Base-by-base conservation (phyloP, 2,888 invertebrate species). In the Pristionchus mayeri region DNA sequence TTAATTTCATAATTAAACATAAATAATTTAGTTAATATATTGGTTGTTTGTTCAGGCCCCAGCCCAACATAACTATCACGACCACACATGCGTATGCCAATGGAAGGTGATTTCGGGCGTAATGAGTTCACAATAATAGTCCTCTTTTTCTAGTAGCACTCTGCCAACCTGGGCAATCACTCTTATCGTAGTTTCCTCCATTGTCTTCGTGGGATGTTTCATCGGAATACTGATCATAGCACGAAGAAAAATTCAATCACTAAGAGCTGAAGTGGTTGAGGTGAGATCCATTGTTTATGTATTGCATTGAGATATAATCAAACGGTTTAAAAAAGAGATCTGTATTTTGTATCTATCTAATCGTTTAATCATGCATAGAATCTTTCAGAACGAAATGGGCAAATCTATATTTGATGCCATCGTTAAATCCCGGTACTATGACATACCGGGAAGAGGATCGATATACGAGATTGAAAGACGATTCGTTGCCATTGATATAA, bases 401-500 rank as follows among this genome's bases (percentile, higher is more conserved):
- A n/a, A n/a, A n/a, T n/a, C n/a, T n/a, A n/a, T n/a, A n/a, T n/a
- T n/a, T n/a, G n/a, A n/a, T n/a, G n/a, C n/a, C n/a, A n/a, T n/a
- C n/a, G n/a, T n/a, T n/a, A n/a, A n/a, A n/a, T n/a, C n/a, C n/a
- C n/a, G n/a, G n/a, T n/a, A n/a, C n/a, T n/a, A n/a, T n/a, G n/a
- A n/a, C n/a, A n/a, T n/a, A n/a, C n/a, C n/a, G n/a, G n/a, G n/a
- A n/a, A n/a, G n/a, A n/a, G n/a, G n/a, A n/a, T n/a, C n/a, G n/a
- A 44, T n/a, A 40, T 75, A 44, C 40, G 75, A 75, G 44, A 75
- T 75, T 6, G 75, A 75, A 9, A n/a, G 75, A 9, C 27, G 75
- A 40, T 75, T n/a, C 44, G 44, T 75, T 0, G 34, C 24, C 44
- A 44, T 75, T 27, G 75, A 75, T n/a, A 40, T 40, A 24, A 75